phyloP scores from a whole-genome alignment of 2,113 vertebrate species.

The Strix aluco region DNA sequence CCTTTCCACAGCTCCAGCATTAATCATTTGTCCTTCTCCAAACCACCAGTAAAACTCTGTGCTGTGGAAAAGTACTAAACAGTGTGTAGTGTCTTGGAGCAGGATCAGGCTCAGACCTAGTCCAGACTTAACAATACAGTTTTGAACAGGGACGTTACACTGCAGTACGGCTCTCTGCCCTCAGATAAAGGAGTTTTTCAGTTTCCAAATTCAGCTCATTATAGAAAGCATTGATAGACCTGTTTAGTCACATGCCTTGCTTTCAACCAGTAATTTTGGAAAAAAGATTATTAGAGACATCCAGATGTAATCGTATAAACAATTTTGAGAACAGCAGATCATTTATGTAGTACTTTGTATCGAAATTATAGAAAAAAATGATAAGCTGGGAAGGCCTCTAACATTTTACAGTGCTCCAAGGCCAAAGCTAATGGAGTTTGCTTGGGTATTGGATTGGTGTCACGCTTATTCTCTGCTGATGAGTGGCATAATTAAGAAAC shows the following conservation, averaged over 20 bases:
- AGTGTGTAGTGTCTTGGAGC: not conserved
- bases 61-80: constrained; percentile 3
- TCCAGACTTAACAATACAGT: not conserved
- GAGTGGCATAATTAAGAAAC: constrained; percentile 11
- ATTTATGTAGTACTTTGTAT: not conserved
- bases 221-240: not conserved
- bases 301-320: not conserved
- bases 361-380: not conserved
- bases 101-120: not conserved
- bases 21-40: constrained; percentile 38
- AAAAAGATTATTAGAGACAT: not conserved
- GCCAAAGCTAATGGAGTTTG: not conserved
- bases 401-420: not conserved
- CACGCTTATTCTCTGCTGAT: not conserved
- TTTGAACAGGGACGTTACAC: not conserved
- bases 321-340: not conserved
- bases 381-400: not conserved
- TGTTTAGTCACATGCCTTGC: not conserved
- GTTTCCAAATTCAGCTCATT: not conserved
- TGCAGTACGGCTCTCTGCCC: not conserved
- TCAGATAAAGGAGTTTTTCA: not conserved
- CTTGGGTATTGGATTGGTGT: not conserved
- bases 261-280: not conserved
- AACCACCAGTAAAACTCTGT: not conserved
- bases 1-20: constrained; percentile 5